Conservation (phyloP, 1,140 invertebrate species). For the Bilobella aurantiaca region DNA sequence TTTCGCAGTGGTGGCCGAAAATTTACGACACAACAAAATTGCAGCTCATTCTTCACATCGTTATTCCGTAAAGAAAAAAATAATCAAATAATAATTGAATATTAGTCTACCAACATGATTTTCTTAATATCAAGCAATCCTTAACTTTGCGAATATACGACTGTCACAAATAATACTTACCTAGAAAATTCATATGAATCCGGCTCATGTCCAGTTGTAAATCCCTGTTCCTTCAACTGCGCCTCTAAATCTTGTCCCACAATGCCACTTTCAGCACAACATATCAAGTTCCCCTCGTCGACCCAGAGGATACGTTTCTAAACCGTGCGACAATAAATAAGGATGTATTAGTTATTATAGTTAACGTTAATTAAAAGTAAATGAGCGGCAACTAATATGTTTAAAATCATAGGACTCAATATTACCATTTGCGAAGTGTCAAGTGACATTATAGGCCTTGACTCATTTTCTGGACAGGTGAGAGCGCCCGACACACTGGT, state of each 20-base stretch:
- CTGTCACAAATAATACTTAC: constrained; percentile 40
- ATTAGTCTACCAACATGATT: too few species aligned
- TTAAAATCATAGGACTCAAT: constrained; percentile 4
- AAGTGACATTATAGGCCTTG: constrained; percentile 72
- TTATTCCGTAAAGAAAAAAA: neutral
- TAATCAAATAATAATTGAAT: too few species aligned
- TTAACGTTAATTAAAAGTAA: constrained; percentile 8
- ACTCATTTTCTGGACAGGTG: constrained; percentile 69
- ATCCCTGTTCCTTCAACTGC: constrained; percentile 56
- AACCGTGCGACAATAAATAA: too few species aligned
- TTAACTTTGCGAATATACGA: neutral
- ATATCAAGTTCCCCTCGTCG: constrained; percentile 75
- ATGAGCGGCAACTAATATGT: constrained; percentile 1
- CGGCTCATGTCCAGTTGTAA: constrained; percentile 85
- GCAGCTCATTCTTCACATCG: neutral
- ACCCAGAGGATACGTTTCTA: constrained; percentile 83
- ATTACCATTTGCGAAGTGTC: constrained; percentile 88
- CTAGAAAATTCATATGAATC: constrained; percentile 94
- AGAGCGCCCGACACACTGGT: constrained; percentile 89
- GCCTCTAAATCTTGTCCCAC: constrained; percentile 87
- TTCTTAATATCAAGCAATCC: neutral
- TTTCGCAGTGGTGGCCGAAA: too few species aligned
- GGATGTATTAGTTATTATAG: too few species aligned
- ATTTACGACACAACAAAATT: neutral
- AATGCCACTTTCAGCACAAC: constrained; percentile 77